These are phyloP conservation scores for Eupithecia exiguata DNA, from an alignment of 2,888 invertebrate species.

Conservation along the genomic window DNA sequence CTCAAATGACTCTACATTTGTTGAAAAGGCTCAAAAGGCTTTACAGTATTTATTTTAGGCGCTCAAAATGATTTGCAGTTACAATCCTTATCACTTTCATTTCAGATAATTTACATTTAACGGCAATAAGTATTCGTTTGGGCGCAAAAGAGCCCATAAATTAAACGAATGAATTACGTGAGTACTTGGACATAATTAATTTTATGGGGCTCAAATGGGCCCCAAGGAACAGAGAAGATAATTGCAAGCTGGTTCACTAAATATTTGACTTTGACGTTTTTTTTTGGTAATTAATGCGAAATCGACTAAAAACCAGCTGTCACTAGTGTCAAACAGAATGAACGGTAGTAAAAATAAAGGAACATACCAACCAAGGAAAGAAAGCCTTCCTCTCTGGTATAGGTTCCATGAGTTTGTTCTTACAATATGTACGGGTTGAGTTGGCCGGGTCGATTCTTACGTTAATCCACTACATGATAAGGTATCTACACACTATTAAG, in stretches of 20 bases:
- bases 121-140: slow-evolving; percentile 41
- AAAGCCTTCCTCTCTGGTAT: neutral
- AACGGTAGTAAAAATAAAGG: neutral
- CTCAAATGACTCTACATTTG: slow-evolving; percentile 2
- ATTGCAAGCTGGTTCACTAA: slow-evolving; percentile 14
- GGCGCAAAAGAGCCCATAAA: slow-evolving; percentile 38
- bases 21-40: neutral
- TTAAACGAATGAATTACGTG: slow-evolving; percentile 51
- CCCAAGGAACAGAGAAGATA: slow-evolving; percentile 26
- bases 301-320: neutral
- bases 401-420: neutral
- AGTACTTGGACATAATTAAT: slow-evolving; percentile 52
- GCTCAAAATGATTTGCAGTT: slow-evolving; percentile 10
- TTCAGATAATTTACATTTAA: slow-evolving; percentile 42
- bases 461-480: neutral
- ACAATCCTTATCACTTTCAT: slow-evolving; percentile 40
- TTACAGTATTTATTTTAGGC: neutral
- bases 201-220: slow-evolving; percentile 50
- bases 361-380: neutral
- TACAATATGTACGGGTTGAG: neutral
- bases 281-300: neutral
- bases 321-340: neutral
- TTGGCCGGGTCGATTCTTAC: neutral
- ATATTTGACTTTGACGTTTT: neutral
- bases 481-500: neutral